Conservation (phyloP, 2,797 vertebrate genomes). For the Smutsia gigantea region DNA sequence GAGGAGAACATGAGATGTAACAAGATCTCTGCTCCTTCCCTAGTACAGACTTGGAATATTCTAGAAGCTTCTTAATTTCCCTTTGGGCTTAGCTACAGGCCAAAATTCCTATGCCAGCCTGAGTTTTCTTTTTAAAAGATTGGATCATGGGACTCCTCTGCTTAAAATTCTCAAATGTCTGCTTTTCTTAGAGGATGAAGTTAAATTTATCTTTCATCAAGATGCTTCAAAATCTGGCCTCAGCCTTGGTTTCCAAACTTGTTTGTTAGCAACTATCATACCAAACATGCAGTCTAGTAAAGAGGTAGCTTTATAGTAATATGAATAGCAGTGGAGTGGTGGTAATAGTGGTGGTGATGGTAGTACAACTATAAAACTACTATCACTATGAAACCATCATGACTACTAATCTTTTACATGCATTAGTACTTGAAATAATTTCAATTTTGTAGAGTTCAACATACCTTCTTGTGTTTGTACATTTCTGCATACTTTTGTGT, state of each 20-base stretch:
- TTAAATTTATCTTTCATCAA: neutral
- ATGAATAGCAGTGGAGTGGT: neutral
- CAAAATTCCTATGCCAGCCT: neutral
- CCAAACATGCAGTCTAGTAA: neutral
- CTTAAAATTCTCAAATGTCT: neutral
- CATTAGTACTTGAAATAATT: neutral
- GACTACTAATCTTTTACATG: neutral
- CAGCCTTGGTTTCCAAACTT: neutral
- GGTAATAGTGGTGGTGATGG: neutral
- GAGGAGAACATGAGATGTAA: neutral
- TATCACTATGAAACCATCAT: neutral
- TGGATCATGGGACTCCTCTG: neutral
- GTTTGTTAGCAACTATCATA: neutral
- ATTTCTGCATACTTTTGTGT: neutral
- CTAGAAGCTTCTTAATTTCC: neutral
- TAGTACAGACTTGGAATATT: neutral
- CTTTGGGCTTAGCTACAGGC: neutral
- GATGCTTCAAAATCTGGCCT: neutral
- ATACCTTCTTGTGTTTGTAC: neutral
- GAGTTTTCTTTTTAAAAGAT: neutral
- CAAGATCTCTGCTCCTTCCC: neutral
- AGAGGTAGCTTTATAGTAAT: neutral
- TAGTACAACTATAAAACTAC: neutral
- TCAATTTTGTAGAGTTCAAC: neutral
- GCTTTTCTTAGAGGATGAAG: neutral